Evolutionary conservation across 2,888 invertebrate genomes (phyloP), one percentile per base, ranked within the genome.

Genomic region (Mesochorus sp.): DNA sequence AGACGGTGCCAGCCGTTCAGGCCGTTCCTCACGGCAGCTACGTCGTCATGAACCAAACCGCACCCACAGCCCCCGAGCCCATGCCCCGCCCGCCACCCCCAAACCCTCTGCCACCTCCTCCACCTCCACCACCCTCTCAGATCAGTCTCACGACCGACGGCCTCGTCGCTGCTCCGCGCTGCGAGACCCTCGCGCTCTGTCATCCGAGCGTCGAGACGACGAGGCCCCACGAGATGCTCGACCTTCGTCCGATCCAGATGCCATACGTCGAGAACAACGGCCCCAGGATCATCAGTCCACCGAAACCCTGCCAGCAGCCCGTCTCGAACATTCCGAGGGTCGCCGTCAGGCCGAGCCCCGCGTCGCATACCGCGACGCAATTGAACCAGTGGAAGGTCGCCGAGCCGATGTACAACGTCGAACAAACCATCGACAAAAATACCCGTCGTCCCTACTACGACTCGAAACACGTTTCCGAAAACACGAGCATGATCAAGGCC

Each of bases 401-500:
- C 0, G 89, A 90, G 28, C 81, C 88, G 0, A 14, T 87, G 1
- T 85, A 88, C 19, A 84, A 84, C 3, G 74, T 85, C 0, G 89
- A 89, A 8, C 88, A 88, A 55, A 80, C 84, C 6, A 85, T 88
- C 55, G 87, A 79, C 67, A 88, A 87, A 71, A 86, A 79, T 42
- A 86, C 85, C 4, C 81, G 89, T n/a, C n/a, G n/a, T 47, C 89
- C 90, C 3, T 90, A 90, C 55, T 89, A 88, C 19, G 90, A 90
- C 67, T 89, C 90, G 0, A 90, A 90, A 51, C 88, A 88, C 51
- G 90, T 90, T 2, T 89, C 90, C 0, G 88, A 90, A 57, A 90
- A 90, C 68, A 90, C 90, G 17, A 90, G 89, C 62, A 90, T 89
- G 90, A 89, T 90, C 51, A 89, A 89, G 31, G 88, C 90, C 14